Base-by-base conservation (phyloP, 2,888 invertebrate species). In the Liopterus haemorrhoidalis region DNA sequence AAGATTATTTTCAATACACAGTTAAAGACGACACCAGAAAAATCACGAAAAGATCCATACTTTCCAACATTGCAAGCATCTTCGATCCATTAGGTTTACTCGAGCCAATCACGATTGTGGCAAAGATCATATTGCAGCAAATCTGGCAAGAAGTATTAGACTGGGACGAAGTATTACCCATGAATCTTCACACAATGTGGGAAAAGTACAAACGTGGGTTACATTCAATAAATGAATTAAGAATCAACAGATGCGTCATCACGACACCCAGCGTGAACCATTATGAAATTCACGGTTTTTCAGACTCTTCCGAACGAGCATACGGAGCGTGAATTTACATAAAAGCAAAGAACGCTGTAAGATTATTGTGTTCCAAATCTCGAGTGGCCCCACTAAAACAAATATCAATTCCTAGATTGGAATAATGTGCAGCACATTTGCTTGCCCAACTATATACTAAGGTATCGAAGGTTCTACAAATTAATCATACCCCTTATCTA, bases 91-190 rank as follows among this genome's bases (percentile, higher is more conserved):
- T 54, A 5, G 53, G 54, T 9, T 27, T 52, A 5, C 15, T 56
- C 2, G 43, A 49, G 2, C 55, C 54, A 2, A 36, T 52, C 9
- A 44, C 48, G 1, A 45, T 55, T n/a, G 41, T 32, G 1, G 51
- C 50, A 12, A 57, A 57, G 33, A 40, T 46, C 1, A 40, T 56
- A 3, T 49, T 57, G 44, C 55, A 57, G 24, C 24, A 46, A 14
- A 11, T 54, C 3, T 55, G 55, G 54, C 39, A 49, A 20, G 2
- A 22, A 3, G 43, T 52, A 20, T n/a, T 50, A 2, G 46, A 33
- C 1, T 58, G 57, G 55, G 58, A 59, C 28, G 51, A 52, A 14
- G 19, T 21, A 0, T n/a, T 56, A 4, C 53, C 54, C 2, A 14
- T 2, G 1, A 30, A 44, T 2, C 11, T 54, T 1, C 45, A 45